These are phyloP conservation scores for Drosophila vallismaia DNA, from an alignment of 2,888 invertebrate genomes.

Conservation along the genomic window DNA sequence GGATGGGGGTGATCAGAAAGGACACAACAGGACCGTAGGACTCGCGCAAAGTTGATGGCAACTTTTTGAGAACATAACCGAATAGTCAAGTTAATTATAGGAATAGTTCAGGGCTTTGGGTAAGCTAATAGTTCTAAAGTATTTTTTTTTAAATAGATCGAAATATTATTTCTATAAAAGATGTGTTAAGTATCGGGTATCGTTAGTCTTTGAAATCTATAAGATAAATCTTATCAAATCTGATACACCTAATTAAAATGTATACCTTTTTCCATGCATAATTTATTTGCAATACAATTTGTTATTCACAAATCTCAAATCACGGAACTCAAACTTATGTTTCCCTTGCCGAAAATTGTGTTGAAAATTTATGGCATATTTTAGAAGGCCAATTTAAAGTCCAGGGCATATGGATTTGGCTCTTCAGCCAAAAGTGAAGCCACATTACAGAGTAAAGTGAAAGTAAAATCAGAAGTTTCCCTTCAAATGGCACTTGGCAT, in stretches of 20 bases:
- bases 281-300: background rate
- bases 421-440: background rate
- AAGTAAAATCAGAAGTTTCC: slow-evolving; percentile 9
- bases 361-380: background rate
- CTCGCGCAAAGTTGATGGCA: slow-evolving; percentile 28
- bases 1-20: slow-evolving; percentile 2
- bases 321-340: background rate
- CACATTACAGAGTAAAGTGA: slow-evolving; percentile 1
- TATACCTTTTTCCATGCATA: background rate
- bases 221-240: background rate
- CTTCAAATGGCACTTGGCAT: slow-evolving; percentile 26
- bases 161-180: too few relatives aligned
- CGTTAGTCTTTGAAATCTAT: background rate
- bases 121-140: too few relatives aligned
- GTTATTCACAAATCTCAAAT: background rate
- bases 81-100: too few relatives aligned
- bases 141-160: too few relatives aligned
- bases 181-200: too few relatives aligned
- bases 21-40: slow-evolving; percentile 1
- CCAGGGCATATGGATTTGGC: too few relatives aligned
- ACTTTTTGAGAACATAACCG: too few relatives aligned
- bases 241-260: background rate
- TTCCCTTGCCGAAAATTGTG: background rate
- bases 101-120: too few relatives aligned
- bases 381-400: slow-evolving; percentile 3